phyloP scores from a whole-genome alignment of 1,140 invertebrate species.

The Pristionchus pacificus region DNA sequence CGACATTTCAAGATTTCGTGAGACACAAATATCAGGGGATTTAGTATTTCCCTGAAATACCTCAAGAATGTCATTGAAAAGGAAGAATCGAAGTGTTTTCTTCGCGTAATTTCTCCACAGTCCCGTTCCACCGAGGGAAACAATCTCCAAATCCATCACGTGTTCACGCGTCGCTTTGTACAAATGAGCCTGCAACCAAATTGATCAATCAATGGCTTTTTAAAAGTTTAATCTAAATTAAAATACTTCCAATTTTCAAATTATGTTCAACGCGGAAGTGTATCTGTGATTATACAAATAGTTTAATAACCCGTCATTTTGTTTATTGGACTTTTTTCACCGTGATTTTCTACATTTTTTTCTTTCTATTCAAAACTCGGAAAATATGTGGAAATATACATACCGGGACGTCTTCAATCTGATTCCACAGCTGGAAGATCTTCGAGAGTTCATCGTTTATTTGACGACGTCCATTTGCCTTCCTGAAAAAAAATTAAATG shows the following conservation, averaged over 20 bases:
- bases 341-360: too few species aligned
- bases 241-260: too few species aligned
- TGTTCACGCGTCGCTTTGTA: slow-evolving; percentile 27
- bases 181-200: slow-evolving; percentile 15
- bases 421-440: slow-evolving; percentile 18
- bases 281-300: too few species aligned
- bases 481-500: slow-evolving; percentile 13
- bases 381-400: not conserved
- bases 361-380: too few species aligned
- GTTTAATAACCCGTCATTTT: too few species aligned
- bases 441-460: slow-evolving; percentile 27
- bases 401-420: slow-evolving; percentile 36
- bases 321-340: too few species aligned
- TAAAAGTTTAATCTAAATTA: too few species aligned
- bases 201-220: too few species aligned
- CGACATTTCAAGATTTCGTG: too few species aligned
- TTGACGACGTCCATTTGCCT: slow-evolving; percentile 26
- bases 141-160: slow-evolving; percentile 22
- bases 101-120: slow-evolving; percentile 10
- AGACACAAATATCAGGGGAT: not conserved
- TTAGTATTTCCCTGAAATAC: slow-evolving; percentile 1
- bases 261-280: too few species aligned
- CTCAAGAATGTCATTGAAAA: slow-evolving; percentile 34
- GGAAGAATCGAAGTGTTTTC: slow-evolving; percentile 16
- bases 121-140: slow-evolving; percentile 15